A percentile compares a stretch with the other conserved stretches of the same genome.
These are phyloP conservation scores for Sminthopsis crassicaudata DNA, from an alignment of 2,113 vertebrate species.

Conservation along the genomic window DNA sequence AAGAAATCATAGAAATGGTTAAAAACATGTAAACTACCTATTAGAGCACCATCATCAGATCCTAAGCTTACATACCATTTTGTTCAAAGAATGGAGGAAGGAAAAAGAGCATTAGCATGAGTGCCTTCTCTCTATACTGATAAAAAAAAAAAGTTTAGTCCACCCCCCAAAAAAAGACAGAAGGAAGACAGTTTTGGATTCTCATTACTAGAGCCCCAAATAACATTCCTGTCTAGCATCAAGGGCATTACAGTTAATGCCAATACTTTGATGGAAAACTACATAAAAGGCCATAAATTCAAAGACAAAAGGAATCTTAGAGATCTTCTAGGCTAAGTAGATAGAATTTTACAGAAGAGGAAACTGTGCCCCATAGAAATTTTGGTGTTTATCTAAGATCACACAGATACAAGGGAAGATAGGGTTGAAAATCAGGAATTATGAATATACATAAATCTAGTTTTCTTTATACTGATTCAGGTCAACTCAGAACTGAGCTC, in stretches of 20 bases:
- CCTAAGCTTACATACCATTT: neutral
- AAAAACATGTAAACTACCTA: neutral
- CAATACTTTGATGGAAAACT: neutral
- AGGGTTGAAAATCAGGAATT: neutral
- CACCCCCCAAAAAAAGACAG: neutral
- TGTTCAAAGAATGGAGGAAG: neutral
- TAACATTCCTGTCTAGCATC: accelerated
- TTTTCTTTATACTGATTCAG: neutral
- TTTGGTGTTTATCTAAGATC: neutral
- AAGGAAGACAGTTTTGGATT: neutral
- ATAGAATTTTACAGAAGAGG: neutral
- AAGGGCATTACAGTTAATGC: accelerated
- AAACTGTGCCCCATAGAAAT: neutral
- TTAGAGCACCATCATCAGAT: neutral
- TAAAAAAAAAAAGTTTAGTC: neutral
- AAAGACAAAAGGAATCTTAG: neutral
- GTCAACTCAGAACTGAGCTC: neutral
- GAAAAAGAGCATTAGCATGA: neutral
- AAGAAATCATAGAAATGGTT: neutral
- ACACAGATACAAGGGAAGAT: neutral
- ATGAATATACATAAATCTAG: neutral
- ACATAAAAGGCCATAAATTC: neutral
- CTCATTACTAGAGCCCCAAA: accelerated
- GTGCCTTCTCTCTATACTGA: neutral
- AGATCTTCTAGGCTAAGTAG: neutral